Conservation (phyloP, 2,797 vertebrate species). For the Amphiprion clarkii region DNA sequence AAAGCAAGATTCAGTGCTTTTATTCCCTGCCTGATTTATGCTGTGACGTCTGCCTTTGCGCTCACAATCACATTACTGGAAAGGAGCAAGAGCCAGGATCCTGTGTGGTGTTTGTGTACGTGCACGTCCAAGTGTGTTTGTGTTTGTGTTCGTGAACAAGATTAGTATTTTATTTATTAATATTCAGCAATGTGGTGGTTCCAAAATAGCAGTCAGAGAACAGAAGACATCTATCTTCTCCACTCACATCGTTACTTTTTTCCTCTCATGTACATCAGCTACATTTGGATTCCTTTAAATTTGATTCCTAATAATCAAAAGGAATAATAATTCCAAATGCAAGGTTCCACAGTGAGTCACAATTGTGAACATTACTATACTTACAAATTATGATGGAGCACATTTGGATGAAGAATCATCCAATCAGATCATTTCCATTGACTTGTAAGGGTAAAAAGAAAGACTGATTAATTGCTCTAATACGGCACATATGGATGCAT, state of each 20-base stretch:
- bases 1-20: slow-evolving; percentile 67
- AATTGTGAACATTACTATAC: neutral
- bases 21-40: slow-evolving; percentile 79
- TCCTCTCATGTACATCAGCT: neutral
- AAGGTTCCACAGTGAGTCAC: too few relatives aligned
- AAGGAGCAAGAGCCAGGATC: slow-evolving; percentile 40
- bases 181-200: slow-evolving; percentile 9
- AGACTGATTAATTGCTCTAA: slow-evolving; percentile 1
- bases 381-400: too few relatives aligned
- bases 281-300: neutral
- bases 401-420: too few relatives aligned
- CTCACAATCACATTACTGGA: slow-evolving; percentile 71
- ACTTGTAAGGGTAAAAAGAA: too few relatives aligned
- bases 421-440: too few relatives aligned
- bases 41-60: slow-evolving; percentile 72
- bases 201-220: slow-evolving; percentile 24
- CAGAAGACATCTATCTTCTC: slow-evolving; percentile 8
- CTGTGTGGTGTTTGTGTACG: slow-evolving; percentile 22
- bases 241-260: neutral
- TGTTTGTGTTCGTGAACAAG: slow-evolving; percentile 12
- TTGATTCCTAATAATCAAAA: too few relatives aligned
- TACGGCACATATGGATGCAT: neutral
- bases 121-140: neutral
- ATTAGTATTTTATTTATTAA: slow-evolving; percentile 8
- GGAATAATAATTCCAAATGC: too few relatives aligned